phyloP scores from a whole-genome alignment of 1,140 invertebrate genomes.

The Lineus longissimus region DNA sequence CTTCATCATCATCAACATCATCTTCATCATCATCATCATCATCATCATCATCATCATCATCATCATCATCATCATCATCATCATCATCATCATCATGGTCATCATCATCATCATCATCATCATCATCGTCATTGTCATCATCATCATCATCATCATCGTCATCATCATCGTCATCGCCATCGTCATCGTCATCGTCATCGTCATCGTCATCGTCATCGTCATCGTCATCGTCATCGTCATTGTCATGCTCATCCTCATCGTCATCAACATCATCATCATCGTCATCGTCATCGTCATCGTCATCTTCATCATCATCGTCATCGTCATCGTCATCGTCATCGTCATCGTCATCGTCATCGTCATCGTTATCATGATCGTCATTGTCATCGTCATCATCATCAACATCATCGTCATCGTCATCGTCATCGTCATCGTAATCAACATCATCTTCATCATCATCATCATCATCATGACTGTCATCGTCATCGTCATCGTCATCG shows the following conservation, averaged over 20 bases:
- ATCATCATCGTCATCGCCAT: conserved; percentile 1
- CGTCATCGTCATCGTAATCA: conserved; percentile 15
- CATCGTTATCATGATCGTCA: neutral
- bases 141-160: conserved; percentile 1
- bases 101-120: conserved; percentile 1
- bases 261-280: neutral
- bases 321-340: conserved; percentile 7
- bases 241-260: too few species aligned
- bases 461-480: conserved; percentile 14
- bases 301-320: conserved; percentile 6
- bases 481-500: conserved; percentile 11
- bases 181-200: conserved; percentile 1
- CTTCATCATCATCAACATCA: neutral
- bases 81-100: neutral
- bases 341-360: neutral
- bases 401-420: too few species aligned
- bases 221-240: conserved; percentile 1
- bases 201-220: conserved; percentile 1
- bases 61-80: conserved; percentile 1
- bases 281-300: neutral
- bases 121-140: conserved; percentile 1
- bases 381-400: conserved; percentile 2
- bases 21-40: neutral
- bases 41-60: conserved; percentile 1
- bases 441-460: conserved; percentile 11